Conservation (phyloP, 2,797 vertebrate species). For the Tiaroga cobitis region DNA sequence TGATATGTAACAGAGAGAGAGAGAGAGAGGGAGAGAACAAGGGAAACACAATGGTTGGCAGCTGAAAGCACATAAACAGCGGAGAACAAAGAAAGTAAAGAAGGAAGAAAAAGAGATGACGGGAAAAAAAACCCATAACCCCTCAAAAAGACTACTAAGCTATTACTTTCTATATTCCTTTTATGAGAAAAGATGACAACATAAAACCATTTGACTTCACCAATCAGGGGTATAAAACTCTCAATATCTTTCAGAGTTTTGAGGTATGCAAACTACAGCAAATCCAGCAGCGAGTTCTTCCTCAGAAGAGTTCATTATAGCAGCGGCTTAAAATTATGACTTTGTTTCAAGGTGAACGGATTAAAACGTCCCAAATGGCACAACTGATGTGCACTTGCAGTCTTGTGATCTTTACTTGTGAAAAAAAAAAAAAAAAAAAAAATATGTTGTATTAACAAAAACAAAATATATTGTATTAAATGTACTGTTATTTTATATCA, state of each 20-base stretch:
- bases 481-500: neutral
- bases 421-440: neutral
- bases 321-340: neutral
- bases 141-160: neutral
- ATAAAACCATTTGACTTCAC: neutral
- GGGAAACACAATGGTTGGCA: neutral
- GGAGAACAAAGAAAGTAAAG: conserved; percentile 4
- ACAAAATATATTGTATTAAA: neutral
- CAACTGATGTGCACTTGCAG: neutral
- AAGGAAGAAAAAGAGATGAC: neutral
- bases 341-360: neutral
- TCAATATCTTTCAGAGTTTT: neutral
- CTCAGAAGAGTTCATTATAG: neutral
- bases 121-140: neutral
- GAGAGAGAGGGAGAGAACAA: conserved; percentile 24
- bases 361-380: neutral
- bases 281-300: neutral
- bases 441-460: neutral
- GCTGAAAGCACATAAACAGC: neutral
- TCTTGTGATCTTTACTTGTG: neutral
- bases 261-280: neutral
- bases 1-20: conserved; percentile 56
- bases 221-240: neutral
- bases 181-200: neutral
- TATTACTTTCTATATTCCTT: neutral